Conservation (phyloP, 2,113 vertebrate genomes). For the Forbesichthys papilliferus region DNA sequence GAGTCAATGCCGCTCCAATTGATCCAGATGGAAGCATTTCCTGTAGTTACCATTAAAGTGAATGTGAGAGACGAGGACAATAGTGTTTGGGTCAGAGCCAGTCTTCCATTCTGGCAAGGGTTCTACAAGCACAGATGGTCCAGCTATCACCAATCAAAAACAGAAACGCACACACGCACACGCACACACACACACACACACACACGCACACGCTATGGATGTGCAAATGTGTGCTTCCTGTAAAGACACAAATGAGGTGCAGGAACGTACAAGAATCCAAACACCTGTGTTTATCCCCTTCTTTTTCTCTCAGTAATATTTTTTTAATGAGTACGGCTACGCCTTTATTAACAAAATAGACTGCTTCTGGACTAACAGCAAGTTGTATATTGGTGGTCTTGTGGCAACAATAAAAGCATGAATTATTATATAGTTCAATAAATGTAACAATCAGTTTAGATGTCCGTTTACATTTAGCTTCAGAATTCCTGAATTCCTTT, state of each 20-base stretch:
- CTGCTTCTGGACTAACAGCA: too few relatives aligned
- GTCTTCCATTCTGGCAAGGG: constrained; percentile 55
- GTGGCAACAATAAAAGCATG: background rate
- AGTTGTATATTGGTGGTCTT: background rate
- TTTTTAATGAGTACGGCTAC: too few relatives aligned
- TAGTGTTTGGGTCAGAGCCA: constrained; percentile 53
- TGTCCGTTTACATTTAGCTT: too few relatives aligned
- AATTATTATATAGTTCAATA: background rate
- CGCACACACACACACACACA: constrained; percentile 35
- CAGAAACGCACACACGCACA: constrained; percentile 17
- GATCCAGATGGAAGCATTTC: constrained; percentile 43
- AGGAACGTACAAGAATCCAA: too few relatives aligned
- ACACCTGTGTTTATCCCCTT: too few relatives aligned
- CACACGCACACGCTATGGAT: constrained; percentile 5
- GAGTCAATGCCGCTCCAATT: constrained; percentile 31
- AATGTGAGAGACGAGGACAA: constrained; percentile 49
- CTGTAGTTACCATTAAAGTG: constrained; percentile 26
- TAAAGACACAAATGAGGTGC: background rate
- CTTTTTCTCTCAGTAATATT: too few relatives aligned
- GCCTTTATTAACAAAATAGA: too few relatives aligned
- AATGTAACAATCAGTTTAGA: too few relatives aligned
- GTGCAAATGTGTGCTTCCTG: constrained; percentile 1
- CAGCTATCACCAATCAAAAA: constrained; percentile 49
- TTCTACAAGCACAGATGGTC: constrained; percentile 66
- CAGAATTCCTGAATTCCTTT: too few relatives aligned